Conservation (phyloP, 2,888 invertebrate species). For the Chironomus tentans region DNA sequence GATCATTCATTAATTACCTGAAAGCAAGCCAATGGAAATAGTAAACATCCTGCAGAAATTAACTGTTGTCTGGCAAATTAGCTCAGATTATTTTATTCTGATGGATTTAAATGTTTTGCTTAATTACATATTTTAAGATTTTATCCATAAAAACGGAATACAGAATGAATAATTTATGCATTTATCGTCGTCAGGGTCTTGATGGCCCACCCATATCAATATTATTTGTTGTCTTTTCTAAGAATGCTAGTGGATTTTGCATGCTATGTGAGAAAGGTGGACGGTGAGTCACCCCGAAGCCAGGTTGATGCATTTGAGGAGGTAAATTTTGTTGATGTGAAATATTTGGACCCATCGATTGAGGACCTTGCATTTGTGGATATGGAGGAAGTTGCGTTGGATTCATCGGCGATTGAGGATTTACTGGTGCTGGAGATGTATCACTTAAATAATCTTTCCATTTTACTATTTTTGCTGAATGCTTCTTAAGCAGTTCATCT, state of each 20-base stretch:
- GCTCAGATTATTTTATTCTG: too few species aligned
- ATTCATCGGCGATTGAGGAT: neutral
- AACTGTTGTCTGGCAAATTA: too few species aligned
- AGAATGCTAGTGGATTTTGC: constrained; percentile 15
- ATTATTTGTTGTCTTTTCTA: constrained; percentile 25
- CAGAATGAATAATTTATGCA: too few species aligned
- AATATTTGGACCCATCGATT: neutral
- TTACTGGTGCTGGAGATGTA: constrained; percentile 26
- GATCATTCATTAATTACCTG: too few species aligned
- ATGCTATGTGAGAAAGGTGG: neutral
- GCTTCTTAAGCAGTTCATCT: constrained; percentile 76
- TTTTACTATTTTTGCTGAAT: constrained; percentile 80
- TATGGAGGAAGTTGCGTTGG: neutral
- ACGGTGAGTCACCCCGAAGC: neutral
- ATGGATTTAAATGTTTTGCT: too few species aligned
- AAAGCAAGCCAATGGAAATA: too few species aligned
- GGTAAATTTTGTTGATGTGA: too few species aligned
- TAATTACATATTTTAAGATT: too few species aligned
- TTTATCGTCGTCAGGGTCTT: constrained; percentile 2
- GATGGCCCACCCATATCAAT: constrained; percentile 9
- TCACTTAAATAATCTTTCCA: constrained; percentile 86
- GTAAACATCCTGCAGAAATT: too few species aligned
- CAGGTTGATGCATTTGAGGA: neutral
- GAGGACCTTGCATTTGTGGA: neutral
- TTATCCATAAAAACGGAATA: too few species aligned